Base-by-base conservation (phyloP, 2,797 vertebrate genomes). In the Cynodonichthys magdalenae region DNA sequence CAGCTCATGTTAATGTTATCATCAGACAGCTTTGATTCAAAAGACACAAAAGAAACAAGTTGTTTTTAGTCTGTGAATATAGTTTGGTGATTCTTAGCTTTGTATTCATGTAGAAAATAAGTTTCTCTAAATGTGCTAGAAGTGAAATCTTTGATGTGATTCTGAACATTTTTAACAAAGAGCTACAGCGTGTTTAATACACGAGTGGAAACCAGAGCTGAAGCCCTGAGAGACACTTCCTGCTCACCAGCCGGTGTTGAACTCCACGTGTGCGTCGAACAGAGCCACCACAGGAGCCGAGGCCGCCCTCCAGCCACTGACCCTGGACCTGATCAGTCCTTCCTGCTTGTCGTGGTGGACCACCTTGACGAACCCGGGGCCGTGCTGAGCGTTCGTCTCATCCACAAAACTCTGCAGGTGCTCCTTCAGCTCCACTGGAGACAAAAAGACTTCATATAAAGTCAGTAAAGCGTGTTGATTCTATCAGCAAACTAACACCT, bases 251-350 rank as follows among this genome's bases (percentile, higher is more conserved):
- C 96, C 96, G 36, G 92, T 92, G 45, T 92, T 98, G 90, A 99
- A 99, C 81, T 99, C 97, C 74, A 99, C 96, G 0, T 99, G 97
- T 20, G 97, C 96, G 48, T 99, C 97, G 0, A 99, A 98, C 62
- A 99, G 94, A 0, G 96, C 97, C 0, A 98, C 96, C 0, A 99
- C 94, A 0, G 96, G 96, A 0, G 96, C 96, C 0, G 94, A 93
- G 39, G 97, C 94, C 0, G 83, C 95, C 66, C 96, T 93, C 96
- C 96, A 98, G 14, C 97, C 97, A 0, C 95, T 96, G 69, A 98
- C 96, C 5, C 97, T 90, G 15, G 97, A 95, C 0, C 96, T 92
- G 80, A 98, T 98, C 80, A 98, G 92, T 1, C 97, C 97, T 64
- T 98, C 96, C 82, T 97, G 97, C 75, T 93, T 95, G 80, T 80